Conservation (phyloP, 2,797 vertebrate genomes). For the Danio albolineatus region DNA sequence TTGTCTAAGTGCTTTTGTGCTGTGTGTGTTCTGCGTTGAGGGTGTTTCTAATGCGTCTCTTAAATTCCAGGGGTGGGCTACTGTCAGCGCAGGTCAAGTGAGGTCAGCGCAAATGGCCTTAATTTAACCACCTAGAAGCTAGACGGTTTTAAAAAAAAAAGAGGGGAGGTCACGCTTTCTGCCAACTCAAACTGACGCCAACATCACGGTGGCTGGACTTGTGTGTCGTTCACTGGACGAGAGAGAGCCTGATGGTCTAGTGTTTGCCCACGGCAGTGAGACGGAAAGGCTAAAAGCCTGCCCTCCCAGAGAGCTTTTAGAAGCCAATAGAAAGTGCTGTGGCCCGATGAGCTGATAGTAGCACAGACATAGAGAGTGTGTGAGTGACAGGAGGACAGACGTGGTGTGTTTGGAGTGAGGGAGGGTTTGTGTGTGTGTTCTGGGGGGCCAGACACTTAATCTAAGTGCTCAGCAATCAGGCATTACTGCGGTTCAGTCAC, state of each 20-base stretch:
- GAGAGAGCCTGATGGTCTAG: conserved; percentile 8
- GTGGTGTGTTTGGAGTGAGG: background rate
- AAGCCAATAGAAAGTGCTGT: conserved; percentile 65
- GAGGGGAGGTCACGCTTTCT: conserved; percentile 34
- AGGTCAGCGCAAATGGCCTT: conserved; percentile 55
- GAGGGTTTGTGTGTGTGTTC: background rate
- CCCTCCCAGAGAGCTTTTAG: conserved; percentile 41
- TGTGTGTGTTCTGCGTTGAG: conserved; percentile 29
- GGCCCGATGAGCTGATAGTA: conserved; percentile 10
- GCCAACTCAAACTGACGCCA: conserved; percentile 25
- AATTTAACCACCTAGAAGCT: conserved; percentile 50
- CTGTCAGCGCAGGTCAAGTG: conserved; percentile 50
- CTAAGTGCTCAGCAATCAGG: conserved; percentile 45
- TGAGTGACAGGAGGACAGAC: conserved; percentile 52
- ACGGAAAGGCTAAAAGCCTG: conserved; percentile 60
- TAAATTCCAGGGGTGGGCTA: conserved; percentile 44
- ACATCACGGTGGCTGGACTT: conserved; percentile 45
- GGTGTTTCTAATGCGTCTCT: conserved; percentile 28
- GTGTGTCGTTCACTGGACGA: conserved; percentile 1
- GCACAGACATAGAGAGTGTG: conserved; percentile 33
- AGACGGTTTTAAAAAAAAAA: conserved; percentile 5
- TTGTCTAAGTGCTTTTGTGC: conserved; percentile 43
- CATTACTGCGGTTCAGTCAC: conserved; percentile 55
- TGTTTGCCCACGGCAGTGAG: conserved; percentile 45
- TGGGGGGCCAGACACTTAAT: conserved; percentile 61